Evolutionary conservation across 2,113 vertebrate species (phyloP).

Genomic region (Lates calcarifer): DNA sequence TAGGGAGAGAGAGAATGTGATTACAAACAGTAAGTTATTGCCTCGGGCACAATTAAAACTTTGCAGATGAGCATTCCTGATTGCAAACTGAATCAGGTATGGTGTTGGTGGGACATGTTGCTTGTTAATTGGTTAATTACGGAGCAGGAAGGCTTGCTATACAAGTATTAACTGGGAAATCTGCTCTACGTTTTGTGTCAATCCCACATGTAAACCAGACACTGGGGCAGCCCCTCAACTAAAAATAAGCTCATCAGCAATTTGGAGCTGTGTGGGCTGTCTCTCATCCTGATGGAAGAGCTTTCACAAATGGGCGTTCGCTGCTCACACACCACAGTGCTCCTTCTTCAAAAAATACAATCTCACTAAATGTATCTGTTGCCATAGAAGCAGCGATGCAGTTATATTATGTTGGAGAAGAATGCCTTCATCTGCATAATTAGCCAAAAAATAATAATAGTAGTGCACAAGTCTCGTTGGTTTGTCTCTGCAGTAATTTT

Average conservation of each 20-base stretch:
- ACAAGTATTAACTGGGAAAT: slow-evolving; percentile 87
- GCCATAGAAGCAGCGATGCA: slow-evolving; percentile 28
- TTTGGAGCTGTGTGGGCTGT: slow-evolving; percentile 74
- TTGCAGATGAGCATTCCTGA: slow-evolving; percentile 95
- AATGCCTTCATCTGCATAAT: slow-evolving; percentile 44
- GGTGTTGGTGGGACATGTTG: slow-evolving; percentile 89
- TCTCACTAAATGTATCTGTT: slow-evolving; percentile 38
- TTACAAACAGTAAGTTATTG: slow-evolving; percentile 99
- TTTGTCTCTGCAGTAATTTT: slow-evolving; percentile 25
- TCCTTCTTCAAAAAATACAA: slow-evolving; percentile 39
- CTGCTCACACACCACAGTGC: slow-evolving; percentile 44
- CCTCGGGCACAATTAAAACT: slow-evolving; percentile 98
- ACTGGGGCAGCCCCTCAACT: slow-evolving; percentile 74
- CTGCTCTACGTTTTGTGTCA: slow-evolving; percentile 77
- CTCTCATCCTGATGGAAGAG: slow-evolving; percentile 74
- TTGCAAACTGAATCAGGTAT: slow-evolving; percentile 96
- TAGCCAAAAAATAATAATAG: slow-evolving; percentile 29
- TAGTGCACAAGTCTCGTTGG: neutral
- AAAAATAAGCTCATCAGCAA: slow-evolving; percentile 83
- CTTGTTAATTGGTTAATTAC: slow-evolving; percentile 99
- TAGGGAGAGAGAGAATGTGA: slow-evolving; percentile 93
- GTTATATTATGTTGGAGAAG: slow-evolving; percentile 23
- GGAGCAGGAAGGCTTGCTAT: slow-evolving; percentile 85
- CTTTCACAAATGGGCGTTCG: slow-evolving; percentile 56
- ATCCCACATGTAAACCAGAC: slow-evolving; percentile 71